Evolutionary conservation across 2,797 vertebrate species (phyloP).

Genomic region (Octomys mimax): DNA sequence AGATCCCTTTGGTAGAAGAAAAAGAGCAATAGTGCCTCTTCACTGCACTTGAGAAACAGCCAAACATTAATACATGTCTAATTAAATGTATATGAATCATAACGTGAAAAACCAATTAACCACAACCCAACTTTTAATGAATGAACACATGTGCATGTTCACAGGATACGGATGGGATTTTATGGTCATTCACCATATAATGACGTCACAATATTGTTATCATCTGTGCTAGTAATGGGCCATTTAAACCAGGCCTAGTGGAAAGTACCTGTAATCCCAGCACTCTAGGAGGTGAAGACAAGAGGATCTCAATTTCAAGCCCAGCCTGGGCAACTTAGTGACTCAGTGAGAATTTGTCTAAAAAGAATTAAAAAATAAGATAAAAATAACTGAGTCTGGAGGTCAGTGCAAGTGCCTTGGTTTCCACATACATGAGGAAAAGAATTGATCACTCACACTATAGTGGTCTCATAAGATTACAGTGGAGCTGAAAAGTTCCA

Average conservation of each 20-base stretch:
- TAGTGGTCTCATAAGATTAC: no score
- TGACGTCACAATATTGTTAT: background rate
- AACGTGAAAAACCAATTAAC: background rate
- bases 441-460: background rate
- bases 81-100: background rate
- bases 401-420: background rate
- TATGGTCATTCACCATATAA: background rate
- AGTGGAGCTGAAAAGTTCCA: no score
- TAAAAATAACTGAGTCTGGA: background rate
- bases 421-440: background rate
- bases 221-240: background rate
- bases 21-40: background rate
- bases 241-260: background rate
- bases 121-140: background rate
- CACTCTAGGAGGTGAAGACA: background rate
- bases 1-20: background rate
- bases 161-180: no score
- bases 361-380: background rate
- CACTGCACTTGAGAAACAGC: background rate
- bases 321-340: background rate
- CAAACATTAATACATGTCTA: background rate
- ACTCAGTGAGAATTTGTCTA: background rate
- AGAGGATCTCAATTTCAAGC: background rate
- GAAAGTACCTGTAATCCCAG: background rate
- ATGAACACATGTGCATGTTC: background rate